phyloP scores from a whole-genome alignment of 2,113 vertebrate genomes.

The Pelodiscus sinensis region DNA sequence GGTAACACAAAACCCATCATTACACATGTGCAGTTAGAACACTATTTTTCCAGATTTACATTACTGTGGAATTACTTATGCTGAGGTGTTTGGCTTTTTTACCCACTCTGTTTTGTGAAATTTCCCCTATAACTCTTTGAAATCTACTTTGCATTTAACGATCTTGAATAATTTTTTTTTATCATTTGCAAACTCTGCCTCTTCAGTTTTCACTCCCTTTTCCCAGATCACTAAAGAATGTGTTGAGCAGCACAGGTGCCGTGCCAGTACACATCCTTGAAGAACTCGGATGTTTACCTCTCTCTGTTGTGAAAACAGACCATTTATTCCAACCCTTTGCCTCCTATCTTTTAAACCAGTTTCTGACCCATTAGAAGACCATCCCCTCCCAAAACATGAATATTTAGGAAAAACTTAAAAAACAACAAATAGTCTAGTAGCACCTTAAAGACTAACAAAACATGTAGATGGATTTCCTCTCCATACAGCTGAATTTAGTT shows the following conservation, averaged over 20 bases:
- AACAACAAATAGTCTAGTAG: too few species aligned
- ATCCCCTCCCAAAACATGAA: background rate
- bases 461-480: too few species aligned
- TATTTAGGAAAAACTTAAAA: too few species aligned
- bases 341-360: background rate
- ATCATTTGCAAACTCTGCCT: background rate
- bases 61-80: background rate
- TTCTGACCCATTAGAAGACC: background rate
- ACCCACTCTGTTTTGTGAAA: background rate
- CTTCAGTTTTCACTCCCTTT: background rate
- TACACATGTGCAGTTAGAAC: background rate
- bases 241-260: background rate
- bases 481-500: too few species aligned
- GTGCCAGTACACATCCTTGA: background rate
- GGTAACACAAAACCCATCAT: background rate
- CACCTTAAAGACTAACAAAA: too few species aligned
- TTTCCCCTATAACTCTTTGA: too few species aligned
- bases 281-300: background rate
- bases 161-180: background rate
- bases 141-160: background rate
- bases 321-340: background rate
- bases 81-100: background rate
- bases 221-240: background rate
- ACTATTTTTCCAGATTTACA: background rate
- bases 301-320: background rate